These are phyloP conservation scores for Crotalus tigris DNA, from an alignment of 2,113 vertebrate genomes.

Conservation along the genomic window DNA sequence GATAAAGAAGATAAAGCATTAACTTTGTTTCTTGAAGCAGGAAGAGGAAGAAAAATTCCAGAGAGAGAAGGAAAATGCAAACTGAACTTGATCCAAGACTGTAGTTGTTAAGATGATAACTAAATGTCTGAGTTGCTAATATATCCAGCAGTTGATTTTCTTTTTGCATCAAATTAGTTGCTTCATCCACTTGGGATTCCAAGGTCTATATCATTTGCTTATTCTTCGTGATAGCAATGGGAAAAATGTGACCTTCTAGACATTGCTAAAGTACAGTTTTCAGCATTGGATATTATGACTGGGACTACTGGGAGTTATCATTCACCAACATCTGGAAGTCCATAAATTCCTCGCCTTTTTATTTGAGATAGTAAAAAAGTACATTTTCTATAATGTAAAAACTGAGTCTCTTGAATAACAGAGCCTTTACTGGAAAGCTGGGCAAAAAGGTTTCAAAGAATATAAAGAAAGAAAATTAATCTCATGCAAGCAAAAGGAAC, in stretches of 20 bases:
- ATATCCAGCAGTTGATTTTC: not conserved
- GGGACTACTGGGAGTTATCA: not conserved
- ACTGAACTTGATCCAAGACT: not conserved
- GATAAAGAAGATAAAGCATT: not conserved
- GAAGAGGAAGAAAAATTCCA: not conserved
- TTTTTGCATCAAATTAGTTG: not conserved
- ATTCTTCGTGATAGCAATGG: not conserved
- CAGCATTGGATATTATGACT: not conserved
- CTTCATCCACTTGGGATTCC: not conserved
- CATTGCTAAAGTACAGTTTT: not conserved
- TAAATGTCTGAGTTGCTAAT: not conserved
- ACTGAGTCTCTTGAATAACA: not conserved
- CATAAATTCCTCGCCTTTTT: not conserved
- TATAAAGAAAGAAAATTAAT: slow-evolving; percentile 23
- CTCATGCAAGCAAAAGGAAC: slow-evolving; percentile 38
- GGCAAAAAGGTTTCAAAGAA: not conserved
- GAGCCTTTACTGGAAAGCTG: not conserved
- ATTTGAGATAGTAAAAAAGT: not conserved
- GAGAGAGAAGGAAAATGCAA: not conserved
- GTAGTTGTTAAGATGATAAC: not conserved
- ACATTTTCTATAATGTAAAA: not conserved
- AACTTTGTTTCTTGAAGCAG: not conserved
- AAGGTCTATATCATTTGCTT: not conserved
- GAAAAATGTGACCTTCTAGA: not conserved
- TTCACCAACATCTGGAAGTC: not conserved